Evolutionary conservation across 2,888 invertebrate species (phyloP), one percentile per base, ranked within the genome.

Genomic region (Hedychridium roseum): DNA sequence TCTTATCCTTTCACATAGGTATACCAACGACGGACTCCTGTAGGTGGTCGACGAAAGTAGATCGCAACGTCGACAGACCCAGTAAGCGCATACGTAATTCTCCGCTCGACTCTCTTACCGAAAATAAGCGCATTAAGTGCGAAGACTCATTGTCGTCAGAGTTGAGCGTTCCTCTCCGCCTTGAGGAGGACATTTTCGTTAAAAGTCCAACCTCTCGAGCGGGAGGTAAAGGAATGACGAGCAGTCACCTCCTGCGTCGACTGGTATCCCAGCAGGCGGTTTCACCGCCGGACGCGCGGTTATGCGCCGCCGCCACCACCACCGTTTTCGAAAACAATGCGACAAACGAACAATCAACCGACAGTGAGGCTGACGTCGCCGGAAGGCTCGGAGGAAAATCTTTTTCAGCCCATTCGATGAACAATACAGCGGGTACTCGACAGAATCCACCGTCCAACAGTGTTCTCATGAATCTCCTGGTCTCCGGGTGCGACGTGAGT

Each of bases 401-500:
- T n/a, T n/a, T n/a, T n/a, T n/a, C n/a, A n/a, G n/a, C n/a, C n/a
- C n/a, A n/a, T n/a, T n/a, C n/a, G n/a, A n/a, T 28, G 18, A 20
- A 34, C 27, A 21, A 26, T 18, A 23, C 38, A 30, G 31, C 37
- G 7, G 9, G 4, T 30, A 20, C 47, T 4, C 47, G 26, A 9
- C 43, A 37, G 38, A 60, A 42, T 30, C 56, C 56, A 5, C 83
- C 84, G 54, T 85, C 84, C 44, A 88, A 87, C 64, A 90, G 91
- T 80, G 95, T 96, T 76, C 87, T 96, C 74, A 92, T 94, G 89
- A 96, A 96, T 83, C 88, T 96, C 67, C 85, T 96, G 83, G 91
- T 96, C 82, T 94, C 92, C 85, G 96, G 96, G 71, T 94, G 94
- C 81, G 96, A 96, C 81, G 90, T 92, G 79, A 91, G 91, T 82